phyloP scores from a whole-genome alignment of 2,888 invertebrate species.

The Leistus spinibarbis region DNA sequence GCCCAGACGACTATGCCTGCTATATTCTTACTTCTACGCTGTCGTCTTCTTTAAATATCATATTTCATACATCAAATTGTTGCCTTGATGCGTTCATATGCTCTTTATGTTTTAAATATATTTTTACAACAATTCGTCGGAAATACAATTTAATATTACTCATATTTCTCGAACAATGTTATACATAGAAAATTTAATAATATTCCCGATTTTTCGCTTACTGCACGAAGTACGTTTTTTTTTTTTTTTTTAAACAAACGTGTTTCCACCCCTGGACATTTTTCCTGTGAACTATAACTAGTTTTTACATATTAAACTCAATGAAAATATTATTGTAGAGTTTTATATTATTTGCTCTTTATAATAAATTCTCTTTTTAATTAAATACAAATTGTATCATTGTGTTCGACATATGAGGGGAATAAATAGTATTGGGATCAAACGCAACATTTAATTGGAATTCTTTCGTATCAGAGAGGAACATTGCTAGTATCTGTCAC shows the following conservation, averaged over 20 bases:
- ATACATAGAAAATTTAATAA: too few relatives aligned
- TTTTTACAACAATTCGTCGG: neutral
- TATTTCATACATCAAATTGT: neutral
- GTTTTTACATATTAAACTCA: conserved; percentile 3
- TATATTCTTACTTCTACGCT: neutral
- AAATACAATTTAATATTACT: too few relatives aligned
- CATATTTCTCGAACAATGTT: too few relatives aligned
- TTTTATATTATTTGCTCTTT: too few relatives aligned
- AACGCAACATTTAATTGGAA: conserved; percentile 32
- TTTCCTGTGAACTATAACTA: conserved; percentile 9
- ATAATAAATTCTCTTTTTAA: neutral
- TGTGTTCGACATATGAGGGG: neutral
- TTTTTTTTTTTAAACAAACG: too few relatives aligned
- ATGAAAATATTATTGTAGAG: too few relatives aligned
- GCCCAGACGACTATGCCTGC: neutral
- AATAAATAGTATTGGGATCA: neutral
- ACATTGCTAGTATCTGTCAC: conserved; percentile 33
- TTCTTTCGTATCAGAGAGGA: conserved; percentile 26
- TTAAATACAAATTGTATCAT: neutral
- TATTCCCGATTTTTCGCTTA: too few relatives aligned
- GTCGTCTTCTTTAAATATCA: neutral
- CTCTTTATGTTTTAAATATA: neutral
- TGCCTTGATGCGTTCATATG: neutral
- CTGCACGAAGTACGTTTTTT: too few relatives aligned
- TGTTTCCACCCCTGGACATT: too few relatives aligned